Base-by-base conservation (phyloP, 2,888 invertebrate species). In the Ischnura elegans region DNA sequence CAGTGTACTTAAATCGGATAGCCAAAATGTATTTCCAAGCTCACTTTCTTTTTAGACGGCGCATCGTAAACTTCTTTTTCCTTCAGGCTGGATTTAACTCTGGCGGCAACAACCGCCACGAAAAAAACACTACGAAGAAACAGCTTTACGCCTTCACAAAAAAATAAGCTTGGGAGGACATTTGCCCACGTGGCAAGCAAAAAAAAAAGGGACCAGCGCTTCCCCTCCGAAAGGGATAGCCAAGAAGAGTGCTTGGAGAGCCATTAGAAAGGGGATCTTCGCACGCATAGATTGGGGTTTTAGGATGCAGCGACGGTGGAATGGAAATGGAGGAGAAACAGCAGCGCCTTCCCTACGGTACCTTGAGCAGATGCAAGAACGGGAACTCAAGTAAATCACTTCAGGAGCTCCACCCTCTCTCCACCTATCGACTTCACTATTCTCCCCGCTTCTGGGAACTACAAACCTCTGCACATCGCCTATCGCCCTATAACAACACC, bases 321-420 rank as follows among this genome's bases (percentile, higher is more conserved):
- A 76, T 76, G 76, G 76, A 76, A 76, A 76, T 76, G n/a, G 76
- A 36, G 29, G 66, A 6, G 29, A 29, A 55, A 29, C 66, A 13
- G 21, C 55, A 55, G 3, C 66, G 6, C 66, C 66, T 29, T 13
- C 76, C 76, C n/a, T n/a, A 61, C 61, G n/a, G 5, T 10, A 8
- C n/a, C 61, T n/a, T 21, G 90, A 90, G 51, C 90, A 90, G 61
- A 90, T 90, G 55, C 90, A 90, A 76, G 90, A 66, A 13, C 61
- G 61, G 61, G 61, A 66, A 55, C 90, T 90, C 61, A 51, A 87
- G 61, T 90, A 90, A 90, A 90, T 90, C 90, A 90, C 55, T 66
- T 45, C 90, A 45, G 61, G 5, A 43, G 90, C 61, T 42, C 43
- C 36, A 45, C 29, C 51, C 87, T 43, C 25, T 42, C 55, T 61